These are phyloP conservation scores for Hylaeus anthracinus DNA, from an alignment of 1,140 invertebrate species.

Conservation along the genomic window DNA sequence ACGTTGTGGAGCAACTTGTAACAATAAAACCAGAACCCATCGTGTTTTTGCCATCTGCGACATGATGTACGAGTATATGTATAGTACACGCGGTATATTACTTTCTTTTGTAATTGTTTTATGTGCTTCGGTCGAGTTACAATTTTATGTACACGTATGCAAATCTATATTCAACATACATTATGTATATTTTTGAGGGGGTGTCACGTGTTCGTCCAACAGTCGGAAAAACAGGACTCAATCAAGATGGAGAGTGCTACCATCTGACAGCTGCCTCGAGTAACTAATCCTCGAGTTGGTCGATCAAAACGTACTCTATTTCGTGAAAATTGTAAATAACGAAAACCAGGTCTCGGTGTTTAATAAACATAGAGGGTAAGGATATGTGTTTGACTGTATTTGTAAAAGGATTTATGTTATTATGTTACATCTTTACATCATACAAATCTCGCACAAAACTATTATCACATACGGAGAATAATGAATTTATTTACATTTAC, in stretches of 20 bases:
- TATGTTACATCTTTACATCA: too few species aligned
- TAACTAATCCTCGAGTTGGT: neutral
- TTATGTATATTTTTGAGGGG: too few species aligned
- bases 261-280: neutral
- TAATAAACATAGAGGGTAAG: too few species aligned
- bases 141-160: neutral
- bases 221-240: neutral
- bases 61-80: slow-evolving; percentile 13
- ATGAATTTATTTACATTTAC: too few species aligned
- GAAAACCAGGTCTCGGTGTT: neutral
- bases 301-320: neutral
- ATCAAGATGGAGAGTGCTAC: slow-evolving; percentile 16
- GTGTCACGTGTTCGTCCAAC: neutral
- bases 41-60: slow-evolving; percentile 4
- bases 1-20: neutral
- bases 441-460: too few species aligned
- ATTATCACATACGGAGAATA: too few species aligned
- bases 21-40: slow-evolving; percentile 17
- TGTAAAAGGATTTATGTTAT: too few species aligned
- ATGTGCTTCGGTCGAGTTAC: too few species aligned
- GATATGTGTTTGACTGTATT: too few species aligned
- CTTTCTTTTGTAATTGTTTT: neutral
- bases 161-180: too few species aligned
- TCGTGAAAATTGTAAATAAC: too few species aligned
- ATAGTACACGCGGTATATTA: neutral